Evolutionary conservation across 2,888 invertebrate species (phyloP), one percentile per base, ranked within the genome.

Genomic region (Ennomos erosarius): DNA sequence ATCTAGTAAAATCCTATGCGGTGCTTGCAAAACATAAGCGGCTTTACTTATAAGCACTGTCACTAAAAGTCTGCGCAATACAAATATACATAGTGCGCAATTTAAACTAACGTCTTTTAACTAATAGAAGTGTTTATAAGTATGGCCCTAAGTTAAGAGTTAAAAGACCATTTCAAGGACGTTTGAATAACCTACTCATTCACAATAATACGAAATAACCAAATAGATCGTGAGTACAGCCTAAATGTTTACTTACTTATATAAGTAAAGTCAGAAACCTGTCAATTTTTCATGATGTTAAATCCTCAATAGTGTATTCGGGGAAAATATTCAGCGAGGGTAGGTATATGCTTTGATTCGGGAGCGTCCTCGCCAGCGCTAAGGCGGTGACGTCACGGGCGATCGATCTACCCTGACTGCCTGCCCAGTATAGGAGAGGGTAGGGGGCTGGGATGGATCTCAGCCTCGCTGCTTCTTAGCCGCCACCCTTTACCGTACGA

Each of bases 381-480:
- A 82, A 87, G 85, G 81, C 74, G 79, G 82, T 89, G 90, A 90
- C 90, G 90, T 90, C 90, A 90, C 84, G 68, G 84, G 67, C 78
- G 82, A 90, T 90, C 90, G 87, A 88, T 87, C 69, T 71, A 67
- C 70, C 68, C 62, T 55, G 49, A 58, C 52, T 62, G 62, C 65
- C 65, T 45, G 62, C 12, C 33, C 10, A 13, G 66, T 58, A 64
- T 63, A 61, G 62, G 64, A 63, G 66, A 62, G 59, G 55, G 40
- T 26, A 51, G 57, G 71, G 64, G 65, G 26, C 26, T 26, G 26
- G 62, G 52, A 49, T 62, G 67, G 70, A 45, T 33, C 44, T 53
- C 53, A 62, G 56, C 53, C 44, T 55, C 62, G 47, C 59, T 54
- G 50, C 59, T 37, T 59, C 55, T 60, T 51, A 55, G 58, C 68